Evolutionary conservation across 2,113 vertebrate species (phyloP).

Genomic region (Cyrtonyx montezumae): DNA sequence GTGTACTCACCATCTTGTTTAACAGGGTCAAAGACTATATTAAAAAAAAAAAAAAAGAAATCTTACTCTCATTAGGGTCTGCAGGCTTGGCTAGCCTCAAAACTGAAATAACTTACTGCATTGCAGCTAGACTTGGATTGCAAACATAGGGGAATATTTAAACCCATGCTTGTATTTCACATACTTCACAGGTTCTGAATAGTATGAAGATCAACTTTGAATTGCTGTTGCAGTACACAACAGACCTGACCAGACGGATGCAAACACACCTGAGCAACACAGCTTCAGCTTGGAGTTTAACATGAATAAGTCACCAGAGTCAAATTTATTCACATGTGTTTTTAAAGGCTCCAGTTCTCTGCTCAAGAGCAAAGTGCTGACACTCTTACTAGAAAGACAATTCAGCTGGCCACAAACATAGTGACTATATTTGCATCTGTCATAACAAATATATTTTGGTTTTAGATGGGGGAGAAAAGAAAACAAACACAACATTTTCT

Average conservation of each 20-base stretch:
- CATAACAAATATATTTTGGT: conserved; percentile 20
- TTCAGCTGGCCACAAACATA: conserved; percentile 27
- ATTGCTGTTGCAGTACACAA: background rate
- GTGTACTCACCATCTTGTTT: background rate
- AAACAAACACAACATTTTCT: conserved; percentile 61
- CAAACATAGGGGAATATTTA: background rate
- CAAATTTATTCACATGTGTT: background rate
- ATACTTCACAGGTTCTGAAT: background rate
- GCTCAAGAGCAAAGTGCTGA: background rate
- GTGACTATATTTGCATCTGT: conserved; percentile 4
- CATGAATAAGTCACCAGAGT: background rate
- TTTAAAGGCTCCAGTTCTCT: background rate
- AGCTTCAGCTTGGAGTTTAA: background rate
- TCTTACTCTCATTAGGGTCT: background rate
- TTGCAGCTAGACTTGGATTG: background rate
- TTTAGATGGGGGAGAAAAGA: conserved; percentile 36
- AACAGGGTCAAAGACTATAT: background rate
- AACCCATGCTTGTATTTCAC: background rate
- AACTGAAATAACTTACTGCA: background rate
- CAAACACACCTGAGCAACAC: background rate
- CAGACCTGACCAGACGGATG: background rate
- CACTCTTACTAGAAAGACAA: conserved; percentile 18
- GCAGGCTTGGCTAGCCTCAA: background rate
- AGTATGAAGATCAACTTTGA: background rate
- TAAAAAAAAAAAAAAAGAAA: background rate